Evolutionary conservation across 2,113 vertebrate species (phyloP).

Genomic region (Agelaius tricolor): DNA sequence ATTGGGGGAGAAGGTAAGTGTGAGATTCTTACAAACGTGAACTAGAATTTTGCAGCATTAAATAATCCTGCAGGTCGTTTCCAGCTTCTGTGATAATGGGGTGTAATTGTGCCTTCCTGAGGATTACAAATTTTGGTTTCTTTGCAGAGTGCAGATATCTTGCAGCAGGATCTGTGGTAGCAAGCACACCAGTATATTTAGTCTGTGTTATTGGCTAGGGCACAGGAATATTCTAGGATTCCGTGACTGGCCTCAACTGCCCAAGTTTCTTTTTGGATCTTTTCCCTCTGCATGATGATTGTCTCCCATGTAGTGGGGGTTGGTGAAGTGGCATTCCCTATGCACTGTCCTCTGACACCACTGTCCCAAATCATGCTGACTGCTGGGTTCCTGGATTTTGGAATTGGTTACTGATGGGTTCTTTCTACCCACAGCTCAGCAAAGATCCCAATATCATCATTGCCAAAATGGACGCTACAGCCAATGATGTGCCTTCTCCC

Average conservation of each 20-base stretch:
- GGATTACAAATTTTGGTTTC: not conserved
- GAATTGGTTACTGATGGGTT: not conserved
- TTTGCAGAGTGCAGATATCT: not conserved
- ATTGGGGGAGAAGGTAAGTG: slow-evolving; percentile 91
- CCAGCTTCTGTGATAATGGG: not conserved
- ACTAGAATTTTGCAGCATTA: not conserved
- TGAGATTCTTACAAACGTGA: not conserved
- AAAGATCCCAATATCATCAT: slow-evolving; percentile 89
- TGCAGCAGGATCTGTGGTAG: not conserved
- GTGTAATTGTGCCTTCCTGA: not conserved
- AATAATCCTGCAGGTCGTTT: not conserved
- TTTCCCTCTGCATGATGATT: not conserved
- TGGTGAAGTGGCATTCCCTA: not conserved
- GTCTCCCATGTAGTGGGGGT: not conserved
- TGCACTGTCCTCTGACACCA: not conserved
- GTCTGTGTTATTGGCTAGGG: not conserved
- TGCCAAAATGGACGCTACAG: slow-evolving; percentile 99
- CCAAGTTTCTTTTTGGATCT: not conserved
- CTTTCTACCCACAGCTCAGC: slow-evolving; percentile 78
- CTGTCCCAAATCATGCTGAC: not conserved
- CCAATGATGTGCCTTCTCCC: slow-evolving; percentile 94
- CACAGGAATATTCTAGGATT: not conserved
- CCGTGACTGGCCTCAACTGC: not conserved
- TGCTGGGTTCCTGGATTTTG: not conserved
- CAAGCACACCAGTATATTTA: not conserved